phyloP scores from a whole-genome alignment of 2,113 vertebrate species.

The Acanthisitta chloris region DNA sequence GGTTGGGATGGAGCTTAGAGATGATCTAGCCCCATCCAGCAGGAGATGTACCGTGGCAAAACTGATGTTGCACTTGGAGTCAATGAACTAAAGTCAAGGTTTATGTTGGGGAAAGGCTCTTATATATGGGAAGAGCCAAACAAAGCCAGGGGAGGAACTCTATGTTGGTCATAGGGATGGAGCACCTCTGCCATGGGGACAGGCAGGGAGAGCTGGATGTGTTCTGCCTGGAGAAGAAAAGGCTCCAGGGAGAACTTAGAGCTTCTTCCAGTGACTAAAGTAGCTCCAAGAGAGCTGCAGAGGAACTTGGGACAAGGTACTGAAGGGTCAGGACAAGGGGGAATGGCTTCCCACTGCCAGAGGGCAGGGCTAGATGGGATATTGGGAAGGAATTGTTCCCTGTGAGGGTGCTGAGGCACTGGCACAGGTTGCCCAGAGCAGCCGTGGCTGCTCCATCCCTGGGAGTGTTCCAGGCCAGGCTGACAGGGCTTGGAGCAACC shows the following conservation, averaged over 20 bases:
- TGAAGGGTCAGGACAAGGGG: background rate
- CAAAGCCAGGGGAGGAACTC: background rate
- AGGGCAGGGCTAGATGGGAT: background rate
- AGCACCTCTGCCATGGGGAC: background rate
- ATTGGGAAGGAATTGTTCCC: background rate
- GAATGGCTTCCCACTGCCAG: background rate
- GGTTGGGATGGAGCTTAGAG: too few relatives aligned
- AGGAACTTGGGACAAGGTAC: background rate
- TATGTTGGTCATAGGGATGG: background rate
- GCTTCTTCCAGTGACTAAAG: too few relatives aligned
- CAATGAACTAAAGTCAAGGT: background rate
- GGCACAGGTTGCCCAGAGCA: background rate
- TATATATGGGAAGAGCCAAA: background rate
- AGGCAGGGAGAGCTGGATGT: too few relatives aligned
- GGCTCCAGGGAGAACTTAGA: too few relatives aligned
- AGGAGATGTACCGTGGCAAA: background rate
- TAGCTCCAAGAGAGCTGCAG: fast-evolving
- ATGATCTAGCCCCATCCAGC: too few relatives aligned
- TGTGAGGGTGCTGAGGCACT: background rate
- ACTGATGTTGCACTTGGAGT: too few relatives aligned
- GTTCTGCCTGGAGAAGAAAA: too few relatives aligned
- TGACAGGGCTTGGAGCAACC: background rate
- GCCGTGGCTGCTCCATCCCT: background rate
- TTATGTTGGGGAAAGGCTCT: background rate
- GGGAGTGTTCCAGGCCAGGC: background rate